Base-by-base conservation (phyloP, 2,888 invertebrate species). In the Blastobasis lacticolella region DNA sequence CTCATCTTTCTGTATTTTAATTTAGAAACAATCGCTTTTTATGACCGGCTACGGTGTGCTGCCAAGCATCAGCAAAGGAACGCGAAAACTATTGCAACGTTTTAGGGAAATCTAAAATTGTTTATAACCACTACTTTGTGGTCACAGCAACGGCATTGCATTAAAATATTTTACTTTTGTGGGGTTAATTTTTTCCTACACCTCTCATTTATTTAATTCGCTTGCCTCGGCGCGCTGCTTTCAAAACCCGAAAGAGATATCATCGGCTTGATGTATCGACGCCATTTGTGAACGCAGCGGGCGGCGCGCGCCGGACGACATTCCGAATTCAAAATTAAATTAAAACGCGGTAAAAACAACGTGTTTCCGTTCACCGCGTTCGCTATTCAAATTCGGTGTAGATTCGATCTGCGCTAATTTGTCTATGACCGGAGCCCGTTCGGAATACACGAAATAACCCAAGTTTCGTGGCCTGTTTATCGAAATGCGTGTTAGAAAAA, bases 241-340 rank as follows among this genome's bases (percentile, higher is more conserved):
- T 80, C 78, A 78, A 78, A 82, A 83, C 80, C 81, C 84, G 81
- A 88, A 85, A 82, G 81, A 87, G 88, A 88, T 87, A 87, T 85
- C 87, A 87, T 87, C 87, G 75, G 64, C 64, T 76, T 87, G 88
- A 88, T 87, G 84, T 78, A 86, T 86, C 70, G 79, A 73, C 71
- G 75, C 81, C 84, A 88, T 88, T 88, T 82, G 85, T 86, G 74
- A 79, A 67, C 81, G 71, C 80, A 61, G 75, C 80, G 77, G 85
- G 81, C 69, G 75, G 75, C 67, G 73, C 71, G 67, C 72, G 71
- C 66, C 68, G 71, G 69, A 72, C 78, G 78, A 81, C 80, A 80
- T 83, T 79, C 81, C 75, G 64, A 81, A 84, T 82, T 81, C 77
- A 77, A 86, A 84, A 73, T 87, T 87, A 86, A 87, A 86, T 86